Evolutionary conservation across 2,113 vertebrate genomes (phyloP).

Genomic region (Hyla sarda): DNA sequence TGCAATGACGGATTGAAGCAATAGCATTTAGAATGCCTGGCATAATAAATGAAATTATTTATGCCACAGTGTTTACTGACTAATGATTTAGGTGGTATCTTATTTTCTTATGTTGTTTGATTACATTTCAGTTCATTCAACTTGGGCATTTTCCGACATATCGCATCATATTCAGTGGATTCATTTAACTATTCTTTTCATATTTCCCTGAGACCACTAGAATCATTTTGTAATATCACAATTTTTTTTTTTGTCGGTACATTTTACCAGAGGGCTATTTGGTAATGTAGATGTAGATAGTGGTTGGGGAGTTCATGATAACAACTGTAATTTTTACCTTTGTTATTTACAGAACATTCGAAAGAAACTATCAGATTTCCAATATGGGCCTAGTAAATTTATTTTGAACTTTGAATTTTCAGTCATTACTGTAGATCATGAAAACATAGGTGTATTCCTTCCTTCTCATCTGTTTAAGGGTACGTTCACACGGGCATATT

Average conservation of each 20-base stretch:
- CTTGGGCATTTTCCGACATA: not conserved
- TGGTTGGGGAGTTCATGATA: not conserved
- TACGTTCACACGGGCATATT: no score
- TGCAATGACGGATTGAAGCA: conserved; percentile 81
- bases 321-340: not conserved
- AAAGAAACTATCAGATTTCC: no score
- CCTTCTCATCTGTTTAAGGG: no score
- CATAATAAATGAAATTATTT: conserved; percentile 81
- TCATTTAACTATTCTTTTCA: not conserved
- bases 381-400: no score
- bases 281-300: not conserved
- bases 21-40: conserved; percentile 78
- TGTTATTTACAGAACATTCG: no score
- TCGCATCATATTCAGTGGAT: not conserved
- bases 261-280: not conserved
- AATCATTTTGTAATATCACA: not conserved
- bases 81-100: conserved; percentile 69
- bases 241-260: not conserved
- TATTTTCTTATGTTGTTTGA: conserved; percentile 70
- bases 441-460: no score
- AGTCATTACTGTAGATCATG: no score
- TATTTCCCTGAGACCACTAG: not conserved
- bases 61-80: conserved; percentile 75
- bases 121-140: conserved; percentile 19
- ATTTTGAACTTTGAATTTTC: no score